phyloP scores from a whole-genome alignment of 2,797 vertebrate genomes.

The Typhlichthys subterraneus region DNA sequence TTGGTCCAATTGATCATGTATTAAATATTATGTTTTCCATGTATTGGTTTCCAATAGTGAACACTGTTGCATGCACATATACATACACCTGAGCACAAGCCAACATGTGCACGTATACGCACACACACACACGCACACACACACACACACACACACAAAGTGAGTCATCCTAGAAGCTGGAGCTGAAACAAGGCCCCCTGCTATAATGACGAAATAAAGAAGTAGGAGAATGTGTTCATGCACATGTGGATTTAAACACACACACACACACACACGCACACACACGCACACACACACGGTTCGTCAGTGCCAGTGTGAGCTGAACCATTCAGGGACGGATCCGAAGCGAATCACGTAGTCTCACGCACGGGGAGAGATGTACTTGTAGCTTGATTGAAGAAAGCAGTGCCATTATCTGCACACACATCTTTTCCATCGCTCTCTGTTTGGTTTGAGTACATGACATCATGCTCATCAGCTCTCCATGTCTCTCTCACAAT shows the following conservation, averaged over 20 bases:
- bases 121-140: slow-evolving; percentile 5
- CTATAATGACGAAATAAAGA: slow-evolving; percentile 6
- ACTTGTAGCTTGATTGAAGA: slow-evolving; percentile 32
- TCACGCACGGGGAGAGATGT: slow-evolving; percentile 36
- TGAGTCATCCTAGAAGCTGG: slow-evolving; percentile 3
- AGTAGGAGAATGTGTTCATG: slow-evolving; percentile 1
- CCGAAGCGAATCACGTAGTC: slow-evolving; percentile 31
- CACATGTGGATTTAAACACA: background rate
- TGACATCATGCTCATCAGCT: slow-evolving; percentile 52
- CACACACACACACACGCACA: slow-evolving; percentile 15
- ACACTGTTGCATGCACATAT: background rate
- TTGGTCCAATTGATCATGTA: background rate
- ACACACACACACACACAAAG: slow-evolving; percentile 12
- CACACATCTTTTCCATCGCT: slow-evolving; percentile 46
- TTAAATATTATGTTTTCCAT: background rate
- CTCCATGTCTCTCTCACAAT: background rate
- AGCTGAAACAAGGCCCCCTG: slow-evolving; percentile 5
- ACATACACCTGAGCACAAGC: background rate
- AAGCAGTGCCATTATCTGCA: slow-evolving; percentile 42
- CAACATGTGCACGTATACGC: background rate
- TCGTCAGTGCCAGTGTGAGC: slow-evolving; percentile 3
- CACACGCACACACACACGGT: slow-evolving; percentile 13
- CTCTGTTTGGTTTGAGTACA: slow-evolving; percentile 35
- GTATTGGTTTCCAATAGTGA: background rate
- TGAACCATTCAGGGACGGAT: slow-evolving; percentile 34